Conservation (phyloP, 35 echinoderm and acorn worm genomes). For the Lytechinus pictus region DNA sequence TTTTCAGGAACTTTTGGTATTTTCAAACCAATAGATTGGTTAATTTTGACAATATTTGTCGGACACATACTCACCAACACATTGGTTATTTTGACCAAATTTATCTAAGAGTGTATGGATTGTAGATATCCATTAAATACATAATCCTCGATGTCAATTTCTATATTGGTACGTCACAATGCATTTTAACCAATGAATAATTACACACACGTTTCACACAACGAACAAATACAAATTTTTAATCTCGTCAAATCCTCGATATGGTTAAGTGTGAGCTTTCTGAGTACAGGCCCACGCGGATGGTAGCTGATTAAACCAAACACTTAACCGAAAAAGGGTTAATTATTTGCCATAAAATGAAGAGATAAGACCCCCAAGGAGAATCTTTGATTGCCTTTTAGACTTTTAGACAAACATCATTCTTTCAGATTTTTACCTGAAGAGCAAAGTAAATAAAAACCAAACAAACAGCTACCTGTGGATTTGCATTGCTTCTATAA, state of each 20-base stretch:
- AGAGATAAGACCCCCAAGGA: conserved; percentile 17
- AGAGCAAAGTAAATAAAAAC: conserved; percentile 21
- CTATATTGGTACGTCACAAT: neutral
- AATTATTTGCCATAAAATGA: conserved; percentile 31
- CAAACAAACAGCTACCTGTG: neutral
- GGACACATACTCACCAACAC: no score
- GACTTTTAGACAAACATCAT: neutral
- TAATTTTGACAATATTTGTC: no score
- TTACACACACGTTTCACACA: neutral
- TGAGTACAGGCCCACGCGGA: neutral
- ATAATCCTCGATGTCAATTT: neutral
- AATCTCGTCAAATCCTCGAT: conserved; percentile 1
- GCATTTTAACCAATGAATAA: neutral
- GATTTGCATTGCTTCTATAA: neutral
- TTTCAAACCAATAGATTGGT: no score
- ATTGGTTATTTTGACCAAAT: no score
- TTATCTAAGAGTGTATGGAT: no score
- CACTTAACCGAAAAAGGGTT: neutral
- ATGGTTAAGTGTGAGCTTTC: neutral
- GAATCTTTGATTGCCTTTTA: neutral
- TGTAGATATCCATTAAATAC: no score
- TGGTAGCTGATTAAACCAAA: neutral
- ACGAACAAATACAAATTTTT: neutral
- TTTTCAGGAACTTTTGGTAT: no score
- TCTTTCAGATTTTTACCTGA: neutral